Percentiles rank a stretch among this genome's conserved stretches.
phyloP scores from a whole-genome alignment of 2,113 vertebrate genomes.

The Anarrhichthys ocellatus region DNA sequence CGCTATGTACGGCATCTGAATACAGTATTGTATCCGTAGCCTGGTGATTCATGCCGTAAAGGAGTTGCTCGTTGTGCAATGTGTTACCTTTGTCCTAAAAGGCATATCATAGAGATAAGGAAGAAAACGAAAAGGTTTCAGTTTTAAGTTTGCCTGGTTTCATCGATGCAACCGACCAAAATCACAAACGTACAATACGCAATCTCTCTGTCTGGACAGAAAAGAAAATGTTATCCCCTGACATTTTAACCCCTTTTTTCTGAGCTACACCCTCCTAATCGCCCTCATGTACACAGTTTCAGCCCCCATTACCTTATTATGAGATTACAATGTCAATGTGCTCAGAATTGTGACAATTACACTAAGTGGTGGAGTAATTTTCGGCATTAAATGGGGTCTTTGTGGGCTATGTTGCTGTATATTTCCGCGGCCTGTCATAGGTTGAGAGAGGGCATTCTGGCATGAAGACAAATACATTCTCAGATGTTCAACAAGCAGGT shows the following conservation, averaged over 20 bases:
- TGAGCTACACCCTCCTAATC: constrained; percentile 72
- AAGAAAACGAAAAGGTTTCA: constrained; percentile 1
- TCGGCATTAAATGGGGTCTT: constrained; percentile 72
- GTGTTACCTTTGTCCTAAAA: constrained; percentile 1
- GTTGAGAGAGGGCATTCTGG: constrained; percentile 35
- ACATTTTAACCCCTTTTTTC: constrained; percentile 64
- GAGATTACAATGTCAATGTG: constrained; percentile 80
- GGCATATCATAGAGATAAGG: background rate
- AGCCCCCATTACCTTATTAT: constrained; percentile 80
- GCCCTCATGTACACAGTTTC: constrained; percentile 74
- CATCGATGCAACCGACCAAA: constrained; percentile 8
- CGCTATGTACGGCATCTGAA: background rate
- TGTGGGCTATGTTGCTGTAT: constrained; percentile 56
- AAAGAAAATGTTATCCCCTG: constrained; percentile 47
- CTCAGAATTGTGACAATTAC: constrained; percentile 79
- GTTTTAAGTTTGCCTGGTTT: constrained; percentile 10
- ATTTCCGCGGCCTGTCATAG: constrained; percentile 57
- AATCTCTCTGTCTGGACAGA: constrained; percentile 19
- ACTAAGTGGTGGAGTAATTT: constrained; percentile 78
- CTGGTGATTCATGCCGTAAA: background rate
- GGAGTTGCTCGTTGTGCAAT: constrained; percentile 16
- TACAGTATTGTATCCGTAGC: constrained; percentile 12
- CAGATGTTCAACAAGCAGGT: constrained; percentile 31
- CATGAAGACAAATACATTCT: constrained; percentile 20
- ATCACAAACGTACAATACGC: constrained; percentile 23